These are phyloP conservation scores for Sorex fumeus DNA, from an alignment of 2,113 vertebrate species.

Conservation along the genomic window DNA sequence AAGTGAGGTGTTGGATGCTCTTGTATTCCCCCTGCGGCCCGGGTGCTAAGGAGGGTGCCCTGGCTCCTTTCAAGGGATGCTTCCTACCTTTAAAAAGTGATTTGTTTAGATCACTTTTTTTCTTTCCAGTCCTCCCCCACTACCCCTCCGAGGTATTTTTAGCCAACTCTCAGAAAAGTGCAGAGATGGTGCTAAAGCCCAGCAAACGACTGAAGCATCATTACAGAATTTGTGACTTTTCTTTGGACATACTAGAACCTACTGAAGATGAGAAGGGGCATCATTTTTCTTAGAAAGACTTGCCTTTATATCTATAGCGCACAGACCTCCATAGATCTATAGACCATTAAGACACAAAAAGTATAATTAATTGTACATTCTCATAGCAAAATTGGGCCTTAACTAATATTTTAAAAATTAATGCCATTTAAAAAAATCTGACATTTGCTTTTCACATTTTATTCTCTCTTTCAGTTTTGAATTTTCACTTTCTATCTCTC, in stretches of 20 bases:
- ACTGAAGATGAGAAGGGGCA: neutral
- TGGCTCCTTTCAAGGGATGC: neutral
- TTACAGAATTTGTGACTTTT: constrained; percentile 52
- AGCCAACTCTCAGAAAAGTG: neutral
- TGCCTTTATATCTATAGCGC: neutral
- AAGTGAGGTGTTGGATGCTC: neutral
- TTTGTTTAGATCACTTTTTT: neutral
- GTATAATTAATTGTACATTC: neutral
- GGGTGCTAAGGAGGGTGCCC: rapidly evolving
- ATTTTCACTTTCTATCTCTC: neutral
- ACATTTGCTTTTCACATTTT: constrained; percentile 42
- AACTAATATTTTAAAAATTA: neutral
- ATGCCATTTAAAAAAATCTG: neutral
- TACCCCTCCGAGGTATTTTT: constrained; percentile 69
- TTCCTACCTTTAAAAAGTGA: neutral
- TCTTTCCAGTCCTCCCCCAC: constrained; percentile 2
- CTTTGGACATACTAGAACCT: constrained; percentile 42
- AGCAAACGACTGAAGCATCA: constrained; percentile 56
- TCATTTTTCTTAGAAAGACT: neutral
- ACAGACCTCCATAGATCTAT: neutral
- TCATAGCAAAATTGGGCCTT: neutral
- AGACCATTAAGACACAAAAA: neutral
- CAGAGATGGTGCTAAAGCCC: constrained; percentile 55
- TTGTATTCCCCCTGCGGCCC: neutral
- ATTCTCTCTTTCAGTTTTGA: constrained; percentile 33